Percentiles rank a stretch among this genome's conserved stretches.
Conservation (phyloP, 2,888 invertebrate genomes). For the Lissonota sp. region DNA sequence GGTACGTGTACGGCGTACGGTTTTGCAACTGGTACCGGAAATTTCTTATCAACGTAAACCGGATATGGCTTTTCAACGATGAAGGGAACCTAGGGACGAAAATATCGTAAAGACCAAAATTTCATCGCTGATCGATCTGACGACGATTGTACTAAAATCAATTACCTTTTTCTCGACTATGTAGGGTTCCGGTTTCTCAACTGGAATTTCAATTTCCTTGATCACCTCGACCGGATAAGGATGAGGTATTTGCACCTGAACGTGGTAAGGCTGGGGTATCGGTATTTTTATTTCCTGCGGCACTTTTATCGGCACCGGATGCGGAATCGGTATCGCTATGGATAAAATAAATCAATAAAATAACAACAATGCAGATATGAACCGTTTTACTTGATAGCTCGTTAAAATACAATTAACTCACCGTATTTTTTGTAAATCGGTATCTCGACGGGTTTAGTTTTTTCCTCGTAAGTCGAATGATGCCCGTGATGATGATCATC, state of each 20-base stretch:
- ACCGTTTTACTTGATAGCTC: no score
- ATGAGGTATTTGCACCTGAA: conserved; percentile 84
- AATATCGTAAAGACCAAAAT: not conserved
- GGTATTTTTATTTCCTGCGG: conserved; percentile 85
- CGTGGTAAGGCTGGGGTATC: conserved; percentile 86
- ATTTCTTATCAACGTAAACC: conserved; percentile 86
- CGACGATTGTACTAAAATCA: conserved; percentile 22
- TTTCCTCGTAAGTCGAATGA: conserved; percentile 79
- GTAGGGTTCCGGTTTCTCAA: conserved; percentile 86
- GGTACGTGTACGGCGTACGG: conserved; percentile 86
- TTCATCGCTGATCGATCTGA: not conserved
- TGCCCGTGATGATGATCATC: conserved; percentile 75
- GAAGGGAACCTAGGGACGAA: conserved; percentile 83
- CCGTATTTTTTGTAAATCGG: conserved; percentile 82
- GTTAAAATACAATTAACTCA: conserved; percentile 63
- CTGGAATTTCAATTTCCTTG: conserved; percentile 85
- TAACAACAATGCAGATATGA: no score
- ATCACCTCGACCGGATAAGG: conserved; percentile 84
- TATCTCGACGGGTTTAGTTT: conserved; percentile 76
- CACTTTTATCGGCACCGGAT: conserved; percentile 85
- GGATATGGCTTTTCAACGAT: conserved; percentile 87
- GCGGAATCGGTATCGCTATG: conserved; percentile 86
- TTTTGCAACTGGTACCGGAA: conserved; percentile 85
- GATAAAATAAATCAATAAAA: no score
- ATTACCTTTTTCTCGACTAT: conserved; percentile 85